Evolutionary conservation across 2,113 vertebrate genomes (phyloP).

Genomic region (Eubucco bourcierii): DNA sequence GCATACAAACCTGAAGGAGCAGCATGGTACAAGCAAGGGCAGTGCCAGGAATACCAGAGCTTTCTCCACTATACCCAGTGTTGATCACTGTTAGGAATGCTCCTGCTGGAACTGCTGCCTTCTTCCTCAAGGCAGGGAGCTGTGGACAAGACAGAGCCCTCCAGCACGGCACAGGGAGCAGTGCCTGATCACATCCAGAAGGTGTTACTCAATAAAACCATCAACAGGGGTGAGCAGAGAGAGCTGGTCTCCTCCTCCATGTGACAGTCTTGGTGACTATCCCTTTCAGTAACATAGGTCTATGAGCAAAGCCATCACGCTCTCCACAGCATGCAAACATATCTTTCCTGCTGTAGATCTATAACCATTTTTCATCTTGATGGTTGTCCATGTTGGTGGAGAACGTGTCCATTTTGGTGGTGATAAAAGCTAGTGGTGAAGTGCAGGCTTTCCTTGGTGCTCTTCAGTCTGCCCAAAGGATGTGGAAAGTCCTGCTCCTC

Average conservation of each 20-base stretch:
- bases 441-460: neutral
- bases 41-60: neutral
- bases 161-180: neutral
- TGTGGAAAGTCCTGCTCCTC: neutral
- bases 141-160: neutral
- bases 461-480: neutral
- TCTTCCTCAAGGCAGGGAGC: neutral
- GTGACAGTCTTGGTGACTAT: neutral
- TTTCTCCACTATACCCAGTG: neutral
- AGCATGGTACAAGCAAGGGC: neutral
- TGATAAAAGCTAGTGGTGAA: neutral
- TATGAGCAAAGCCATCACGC: neutral
- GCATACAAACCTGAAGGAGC: neutral
- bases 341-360: neutral
- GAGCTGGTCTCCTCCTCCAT: neutral
- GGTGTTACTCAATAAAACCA: neutral
- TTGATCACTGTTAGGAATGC: neutral
- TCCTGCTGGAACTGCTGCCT: neutral
- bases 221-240: neutral
- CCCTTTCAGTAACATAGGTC: neutral
- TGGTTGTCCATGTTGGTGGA: neutral
- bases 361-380: neutral
- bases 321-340: accelerated
- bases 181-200: neutral
- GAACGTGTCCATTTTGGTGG: neutral